Evolutionary conservation across 2,888 invertebrate genomes (phyloP).

Genomic region (Nasonia oneida): DNA sequence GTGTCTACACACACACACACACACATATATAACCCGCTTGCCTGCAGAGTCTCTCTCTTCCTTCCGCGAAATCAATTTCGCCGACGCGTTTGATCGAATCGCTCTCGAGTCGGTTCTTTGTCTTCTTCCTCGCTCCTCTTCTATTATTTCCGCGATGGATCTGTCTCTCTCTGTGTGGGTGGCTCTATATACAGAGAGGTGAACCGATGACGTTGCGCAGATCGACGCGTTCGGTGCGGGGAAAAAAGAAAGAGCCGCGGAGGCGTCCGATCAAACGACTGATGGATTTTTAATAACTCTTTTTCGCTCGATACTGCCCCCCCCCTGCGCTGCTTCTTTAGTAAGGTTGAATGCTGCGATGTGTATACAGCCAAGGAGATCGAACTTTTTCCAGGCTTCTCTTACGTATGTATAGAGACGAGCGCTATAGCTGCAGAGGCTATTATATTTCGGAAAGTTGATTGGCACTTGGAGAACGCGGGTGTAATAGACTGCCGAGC

Average conservation of each 20-base stretch:
- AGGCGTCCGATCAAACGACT: conserved; percentile 15
- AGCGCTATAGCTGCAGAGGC: not conserved
- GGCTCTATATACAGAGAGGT: not conserved
- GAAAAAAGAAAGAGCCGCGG: not conserved
- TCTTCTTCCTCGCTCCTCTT: not conserved
- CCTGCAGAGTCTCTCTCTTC: not conserved
- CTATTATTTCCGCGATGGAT: not conserved
- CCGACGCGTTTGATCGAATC: not conserved
- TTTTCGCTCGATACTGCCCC: not conserved
- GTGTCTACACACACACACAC: not conserved
- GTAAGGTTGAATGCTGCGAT: not conserved
- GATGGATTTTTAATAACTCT: conserved; percentile 52
- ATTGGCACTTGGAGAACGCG: conserved; percentile 38
- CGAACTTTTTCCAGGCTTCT: not conserved
- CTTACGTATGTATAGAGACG: not conserved
- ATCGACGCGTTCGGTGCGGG: not conserved
- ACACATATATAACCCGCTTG: not conserved
- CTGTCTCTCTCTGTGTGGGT: no score
- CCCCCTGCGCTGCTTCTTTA: not conserved
- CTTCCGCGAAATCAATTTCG: conserved; percentile 1
- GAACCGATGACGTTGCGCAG: not conserved
- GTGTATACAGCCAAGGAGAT: not conserved
- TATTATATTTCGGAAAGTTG: conserved; percentile 41
- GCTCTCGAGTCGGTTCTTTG: not conserved
- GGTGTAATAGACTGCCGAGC: not conserved